Evolutionary conservation across 35 echinoderm and acorn worm genomes (phyloP).

Genomic region (Lytechinus pictus): DNA sequence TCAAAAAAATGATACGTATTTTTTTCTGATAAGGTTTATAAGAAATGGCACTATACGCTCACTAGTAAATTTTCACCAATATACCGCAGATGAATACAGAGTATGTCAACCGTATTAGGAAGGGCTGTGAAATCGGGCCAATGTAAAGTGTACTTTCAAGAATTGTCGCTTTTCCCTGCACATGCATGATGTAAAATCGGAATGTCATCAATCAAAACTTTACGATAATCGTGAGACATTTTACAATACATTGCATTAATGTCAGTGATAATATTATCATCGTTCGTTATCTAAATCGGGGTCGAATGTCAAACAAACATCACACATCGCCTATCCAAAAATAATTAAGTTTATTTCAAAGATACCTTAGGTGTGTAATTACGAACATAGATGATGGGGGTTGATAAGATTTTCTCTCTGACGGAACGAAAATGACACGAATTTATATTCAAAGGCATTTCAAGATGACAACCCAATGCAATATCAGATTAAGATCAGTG

Average conservation of each 20-base stretch:
- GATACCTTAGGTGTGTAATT: neutral
- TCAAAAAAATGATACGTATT: neutral
- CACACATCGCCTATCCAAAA: neutral
- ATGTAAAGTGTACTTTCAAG: neutral
- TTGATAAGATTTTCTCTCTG: neutral
- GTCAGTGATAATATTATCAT: neutral
- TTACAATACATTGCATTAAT: neutral
- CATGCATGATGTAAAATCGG: neutral
- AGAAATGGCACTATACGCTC: neutral
- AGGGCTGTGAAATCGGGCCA: neutral
- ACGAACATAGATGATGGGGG: neutral
- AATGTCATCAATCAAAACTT: neutral
- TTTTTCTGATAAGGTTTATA: neutral
- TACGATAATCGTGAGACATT: neutral
- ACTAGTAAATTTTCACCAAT: no score
- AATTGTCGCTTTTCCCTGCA: neutral
- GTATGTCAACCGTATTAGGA: no score
- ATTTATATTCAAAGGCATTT: neutral
- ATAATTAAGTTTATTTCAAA: neutral
- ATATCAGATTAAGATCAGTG: neutral
- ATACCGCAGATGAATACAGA: no score
- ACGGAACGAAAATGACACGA: neutral
- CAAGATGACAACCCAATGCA: neutral
- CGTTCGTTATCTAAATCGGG: neutral
- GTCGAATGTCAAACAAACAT: neutral